Conservation (phyloP, 35 echinoderm and acorn worm species). For the Eucidaris tribuloides region DNA sequence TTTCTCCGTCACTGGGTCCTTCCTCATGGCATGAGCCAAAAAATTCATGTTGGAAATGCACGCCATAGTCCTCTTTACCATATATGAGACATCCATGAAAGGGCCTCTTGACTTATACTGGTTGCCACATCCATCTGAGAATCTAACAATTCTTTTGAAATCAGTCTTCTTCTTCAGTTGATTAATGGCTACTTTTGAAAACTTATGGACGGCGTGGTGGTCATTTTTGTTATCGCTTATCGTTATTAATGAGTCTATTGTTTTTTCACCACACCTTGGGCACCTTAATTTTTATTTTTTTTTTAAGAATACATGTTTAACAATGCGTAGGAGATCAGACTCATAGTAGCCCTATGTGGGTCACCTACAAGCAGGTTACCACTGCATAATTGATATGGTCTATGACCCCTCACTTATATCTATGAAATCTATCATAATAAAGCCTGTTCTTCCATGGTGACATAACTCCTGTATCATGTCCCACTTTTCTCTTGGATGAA, state of each 20-base stretch:
- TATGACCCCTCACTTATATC: no score
- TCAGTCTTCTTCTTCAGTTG: not conserved
- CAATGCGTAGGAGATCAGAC: no score
- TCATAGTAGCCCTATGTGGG: no score
- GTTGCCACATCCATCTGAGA: slow-evolving; percentile 36
- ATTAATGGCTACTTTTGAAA: not conserved
- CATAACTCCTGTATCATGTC: no score
- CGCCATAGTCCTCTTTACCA: not conserved
- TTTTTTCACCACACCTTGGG: not conserved
- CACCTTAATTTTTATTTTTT: no score
- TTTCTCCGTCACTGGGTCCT: slow-evolving; percentile 58
- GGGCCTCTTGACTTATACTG: slow-evolving; percentile 45
- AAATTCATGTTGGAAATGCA: slow-evolving; percentile 39
- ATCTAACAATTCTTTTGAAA: slow-evolving; percentile 17
- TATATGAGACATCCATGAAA: slow-evolving; percentile 47
- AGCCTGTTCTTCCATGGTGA: no score
- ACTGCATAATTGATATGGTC: no score
- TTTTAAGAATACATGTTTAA: no score
- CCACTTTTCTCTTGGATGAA: no score
- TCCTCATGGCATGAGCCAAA: slow-evolving; percentile 59
- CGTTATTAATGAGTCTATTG: slow-evolving; percentile 32
- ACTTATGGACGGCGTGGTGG: slow-evolving; percentile 44
- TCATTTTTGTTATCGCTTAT: slow-evolving; percentile 50
- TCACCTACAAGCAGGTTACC: no score
- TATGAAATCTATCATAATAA: no score